Evolutionary conservation across 2,888 invertebrate genomes (phyloP).

Genomic region (Callinectes sapidus): DNA sequence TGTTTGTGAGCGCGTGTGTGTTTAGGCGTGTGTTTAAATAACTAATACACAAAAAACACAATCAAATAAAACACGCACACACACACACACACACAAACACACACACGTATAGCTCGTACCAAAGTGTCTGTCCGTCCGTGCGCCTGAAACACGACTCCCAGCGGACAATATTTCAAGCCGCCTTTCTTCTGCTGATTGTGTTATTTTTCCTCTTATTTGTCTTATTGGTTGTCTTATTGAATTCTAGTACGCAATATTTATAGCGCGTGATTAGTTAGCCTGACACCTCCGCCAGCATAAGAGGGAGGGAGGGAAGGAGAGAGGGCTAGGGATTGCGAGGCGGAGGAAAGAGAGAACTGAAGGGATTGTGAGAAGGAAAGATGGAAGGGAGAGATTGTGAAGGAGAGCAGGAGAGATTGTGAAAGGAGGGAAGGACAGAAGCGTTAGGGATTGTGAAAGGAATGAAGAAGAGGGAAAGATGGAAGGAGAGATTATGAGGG

Average conservation of each 20-base stretch:
- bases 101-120: slow-evolving; percentile 28
- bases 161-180: slow-evolving; percentile 43
- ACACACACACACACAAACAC: slow-evolving; percentile 52
- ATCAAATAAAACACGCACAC: neutral
- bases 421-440: neutral
- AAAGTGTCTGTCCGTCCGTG: slow-evolving; percentile 8
- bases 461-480: neutral
- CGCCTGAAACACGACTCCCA: slow-evolving; percentile 49
- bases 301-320: neutral
- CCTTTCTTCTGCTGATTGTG: slow-evolving; percentile 56
- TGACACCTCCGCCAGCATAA: slow-evolving; percentile 28
- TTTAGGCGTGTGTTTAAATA: neutral
- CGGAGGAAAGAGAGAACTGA: neutral
- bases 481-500: neutral
- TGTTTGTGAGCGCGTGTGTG: neutral
- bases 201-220: slow-evolving; percentile 58
- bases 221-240: slow-evolving; percentile 57
- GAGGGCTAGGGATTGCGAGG: neutral
- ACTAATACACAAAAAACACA: neutral
- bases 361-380: neutral
- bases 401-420: neutral
- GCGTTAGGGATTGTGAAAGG: neutral
- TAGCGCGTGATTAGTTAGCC: slow-evolving; percentile 50
- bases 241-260: slow-evolving; percentile 57
- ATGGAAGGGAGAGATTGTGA: neutral